Evolutionary conservation across 2,797 vertebrate genomes (phyloP).

Genomic region (Pantherophis alleghaniensis): DNA sequence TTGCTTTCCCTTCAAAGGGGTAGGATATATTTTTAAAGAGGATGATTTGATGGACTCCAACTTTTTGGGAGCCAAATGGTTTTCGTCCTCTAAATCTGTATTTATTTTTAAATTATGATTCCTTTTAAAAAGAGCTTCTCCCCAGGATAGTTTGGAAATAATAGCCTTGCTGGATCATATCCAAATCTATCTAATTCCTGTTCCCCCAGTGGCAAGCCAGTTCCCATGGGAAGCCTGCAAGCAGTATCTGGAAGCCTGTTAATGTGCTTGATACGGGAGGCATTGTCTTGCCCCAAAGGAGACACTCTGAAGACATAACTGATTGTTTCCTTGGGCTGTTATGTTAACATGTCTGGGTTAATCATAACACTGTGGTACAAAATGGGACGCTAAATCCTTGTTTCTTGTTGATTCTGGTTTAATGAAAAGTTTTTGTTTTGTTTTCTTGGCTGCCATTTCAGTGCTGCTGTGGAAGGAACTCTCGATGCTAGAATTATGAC

Average conservation of each 20-base stretch:
- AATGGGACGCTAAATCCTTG: not conserved
- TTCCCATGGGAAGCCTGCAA: not conserved
- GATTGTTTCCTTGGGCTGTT: not conserved
- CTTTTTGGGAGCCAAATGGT: not conserved
- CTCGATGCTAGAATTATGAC: not conserved
- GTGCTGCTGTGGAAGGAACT: constrained; percentile 6
- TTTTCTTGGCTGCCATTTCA: constrained; percentile 23
- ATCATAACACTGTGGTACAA: not conserved
- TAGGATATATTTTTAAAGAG: not conserved
- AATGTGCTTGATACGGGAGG: not conserved
- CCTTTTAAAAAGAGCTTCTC: not conserved
- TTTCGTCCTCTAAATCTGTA: not conserved
- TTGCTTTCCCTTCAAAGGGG: not conserved
- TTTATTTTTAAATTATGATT: not conserved
- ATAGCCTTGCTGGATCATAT: not conserved
- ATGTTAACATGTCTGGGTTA: not conserved
- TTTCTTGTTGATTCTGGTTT: constrained; percentile 14
- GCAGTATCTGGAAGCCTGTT: not conserved
- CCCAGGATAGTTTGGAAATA: not conserved
- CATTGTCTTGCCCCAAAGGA: not conserved
- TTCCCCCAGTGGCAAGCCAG: not conserved
- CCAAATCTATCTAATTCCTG: not conserved
- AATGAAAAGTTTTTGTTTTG: not conserved
- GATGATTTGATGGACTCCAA: not conserved
- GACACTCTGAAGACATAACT: not conserved